Conservation (phyloP, 2,888 invertebrate genomes). For the Melanophora roralis region DNA sequence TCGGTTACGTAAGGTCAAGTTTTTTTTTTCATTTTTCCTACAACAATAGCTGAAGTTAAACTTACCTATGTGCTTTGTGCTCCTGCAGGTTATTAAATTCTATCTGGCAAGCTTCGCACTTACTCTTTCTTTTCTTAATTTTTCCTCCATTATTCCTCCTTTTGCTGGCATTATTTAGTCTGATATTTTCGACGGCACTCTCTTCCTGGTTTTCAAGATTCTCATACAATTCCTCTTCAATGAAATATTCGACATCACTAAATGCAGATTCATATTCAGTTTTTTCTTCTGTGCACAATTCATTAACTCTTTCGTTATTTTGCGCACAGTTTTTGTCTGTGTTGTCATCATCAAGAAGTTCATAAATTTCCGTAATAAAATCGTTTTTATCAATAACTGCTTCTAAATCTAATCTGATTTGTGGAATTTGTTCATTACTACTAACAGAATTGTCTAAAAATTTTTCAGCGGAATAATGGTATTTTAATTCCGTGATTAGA, state of each 20-base stretch:
- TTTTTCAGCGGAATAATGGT: neutral
- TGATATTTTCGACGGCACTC: neutral
- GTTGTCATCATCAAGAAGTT: constrained; percentile 43
- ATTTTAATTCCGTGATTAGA: neutral
- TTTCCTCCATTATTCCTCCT: neutral
- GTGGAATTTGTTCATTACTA: neutral
- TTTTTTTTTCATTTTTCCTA: too few species aligned
- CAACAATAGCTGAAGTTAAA: neutral
- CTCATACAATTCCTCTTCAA: constrained; percentile 4
- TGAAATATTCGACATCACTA: constrained; percentile 28
- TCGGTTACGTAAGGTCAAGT: too few species aligned
- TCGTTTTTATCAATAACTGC: constrained; percentile 38
- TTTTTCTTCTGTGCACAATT: neutral
- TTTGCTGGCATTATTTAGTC: neutral
- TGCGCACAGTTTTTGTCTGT: neutral
- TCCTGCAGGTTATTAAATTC: constrained; percentile 8
- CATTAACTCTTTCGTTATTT: neutral
- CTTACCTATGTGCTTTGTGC: constrained; percentile 30
- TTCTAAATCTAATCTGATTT: neutral
- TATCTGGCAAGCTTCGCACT: constrained; percentile 18
- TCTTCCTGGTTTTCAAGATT: too few species aligned
- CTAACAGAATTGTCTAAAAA: neutral
- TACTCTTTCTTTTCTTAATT: constrained; percentile 3
- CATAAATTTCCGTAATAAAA: constrained; percentile 53
- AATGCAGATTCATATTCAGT: neutral